Evolutionary conservation across 2,113 vertebrate genomes (phyloP).

Genomic region (Macrotus californicus): DNA sequence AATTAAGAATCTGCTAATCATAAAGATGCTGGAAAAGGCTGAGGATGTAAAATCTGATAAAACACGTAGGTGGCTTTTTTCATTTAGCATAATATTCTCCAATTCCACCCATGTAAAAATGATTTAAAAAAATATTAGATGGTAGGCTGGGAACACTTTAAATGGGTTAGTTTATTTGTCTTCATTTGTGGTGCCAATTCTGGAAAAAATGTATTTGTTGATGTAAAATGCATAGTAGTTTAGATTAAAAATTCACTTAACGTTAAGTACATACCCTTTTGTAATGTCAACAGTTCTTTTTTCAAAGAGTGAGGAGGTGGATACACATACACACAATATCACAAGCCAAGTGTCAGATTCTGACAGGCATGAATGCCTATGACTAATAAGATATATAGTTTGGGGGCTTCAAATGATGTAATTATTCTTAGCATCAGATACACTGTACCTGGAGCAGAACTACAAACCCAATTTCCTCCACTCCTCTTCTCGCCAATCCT

Average conservation of each 20-base stretch:
- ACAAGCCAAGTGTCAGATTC: background rate
- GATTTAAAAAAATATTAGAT: background rate
- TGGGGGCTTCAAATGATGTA: background rate
- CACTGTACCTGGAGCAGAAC: background rate
- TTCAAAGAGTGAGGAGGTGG: background rate
- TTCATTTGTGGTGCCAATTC: background rate
- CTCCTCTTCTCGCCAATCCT: background rate
- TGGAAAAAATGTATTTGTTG: background rate
- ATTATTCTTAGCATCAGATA: background rate
- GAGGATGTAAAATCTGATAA: background rate
- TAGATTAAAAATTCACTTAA: background rate
- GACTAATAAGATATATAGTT: background rate
- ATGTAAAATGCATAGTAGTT: background rate
- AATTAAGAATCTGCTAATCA: constrained; percentile 6
- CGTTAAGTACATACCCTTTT: background rate
- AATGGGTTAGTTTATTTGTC: background rate
- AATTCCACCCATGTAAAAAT: too few species aligned
- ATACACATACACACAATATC: background rate
- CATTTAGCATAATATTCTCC: too few species aligned
- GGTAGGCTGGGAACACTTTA: background rate
- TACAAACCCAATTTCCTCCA: background rate
- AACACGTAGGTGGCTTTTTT: background rate
- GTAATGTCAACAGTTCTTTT: background rate
- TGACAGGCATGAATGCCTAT: background rate
- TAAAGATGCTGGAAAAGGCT: background rate